phyloP scores from a whole-genome alignment of 2,888 invertebrate species.

The Prionchulus punctatus region DNA sequence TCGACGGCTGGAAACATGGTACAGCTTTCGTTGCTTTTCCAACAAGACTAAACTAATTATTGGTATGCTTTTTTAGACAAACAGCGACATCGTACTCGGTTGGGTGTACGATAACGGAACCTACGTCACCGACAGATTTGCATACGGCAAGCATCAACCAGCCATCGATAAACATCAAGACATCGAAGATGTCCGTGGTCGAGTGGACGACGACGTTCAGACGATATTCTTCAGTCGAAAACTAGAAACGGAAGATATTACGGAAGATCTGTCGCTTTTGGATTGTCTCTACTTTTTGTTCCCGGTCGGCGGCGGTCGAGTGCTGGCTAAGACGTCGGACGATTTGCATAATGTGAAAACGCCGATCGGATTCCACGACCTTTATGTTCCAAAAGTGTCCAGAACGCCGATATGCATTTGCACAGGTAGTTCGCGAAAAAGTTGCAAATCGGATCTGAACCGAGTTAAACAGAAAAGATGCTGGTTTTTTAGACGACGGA shows the following conservation, averaged over 20 bases:
- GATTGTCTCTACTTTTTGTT: slow-evolving; percentile 28
- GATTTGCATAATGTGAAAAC: slow-evolving; percentile 25
- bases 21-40: too few species aligned
- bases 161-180: slow-evolving; percentile 29
- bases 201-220: slow-evolving; percentile 23
- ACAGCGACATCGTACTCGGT: slow-evolving; percentile 28
- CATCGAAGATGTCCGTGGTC: slow-evolving; percentile 23
- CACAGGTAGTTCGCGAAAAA: background rate
- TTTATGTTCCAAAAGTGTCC: slow-evolving; percentile 13
- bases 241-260: slow-evolving; percentile 21
- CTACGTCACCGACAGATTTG: slow-evolving; percentile 25
- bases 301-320: slow-evolving; percentile 29
- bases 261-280: slow-evolving; percentile 25
- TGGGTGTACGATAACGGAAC: slow-evolving; percentile 28
- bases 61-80: slow-evolving; percentile 15
- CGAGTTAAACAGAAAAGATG: too few species aligned
- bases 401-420: slow-evolving; percentile 6
- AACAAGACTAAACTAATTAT: background rate
- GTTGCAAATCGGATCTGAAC: background rate
- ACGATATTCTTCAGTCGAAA: slow-evolving; percentile 17
- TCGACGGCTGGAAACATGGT: slow-evolving; percentile 17
- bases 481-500: too few species aligned
- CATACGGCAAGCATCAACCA: slow-evolving; percentile 28
- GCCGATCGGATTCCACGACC: slow-evolving; percentile 29
- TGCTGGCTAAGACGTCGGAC: slow-evolving; percentile 22